Evolutionary conservation across 2,888 invertebrate genomes (phyloP).

Genomic region (Suillia variegata): DNA sequence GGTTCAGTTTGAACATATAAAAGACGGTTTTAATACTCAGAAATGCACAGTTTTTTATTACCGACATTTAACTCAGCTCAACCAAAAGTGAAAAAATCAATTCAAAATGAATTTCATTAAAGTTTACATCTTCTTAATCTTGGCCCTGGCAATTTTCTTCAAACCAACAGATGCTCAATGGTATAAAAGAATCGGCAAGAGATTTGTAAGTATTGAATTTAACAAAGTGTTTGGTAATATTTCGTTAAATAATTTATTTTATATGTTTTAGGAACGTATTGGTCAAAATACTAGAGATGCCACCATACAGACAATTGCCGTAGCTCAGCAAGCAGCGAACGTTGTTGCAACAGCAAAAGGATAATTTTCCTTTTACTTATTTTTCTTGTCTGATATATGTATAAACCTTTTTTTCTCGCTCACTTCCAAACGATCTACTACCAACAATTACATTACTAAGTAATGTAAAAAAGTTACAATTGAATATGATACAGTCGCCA

Average conservation of each 20-base stretch:
- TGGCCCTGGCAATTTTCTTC: constrained; percentile 30
- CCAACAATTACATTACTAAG: too few species aligned
- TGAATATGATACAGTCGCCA: too few species aligned
- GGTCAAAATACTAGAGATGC: constrained; percentile 49
- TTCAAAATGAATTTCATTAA: constrained; percentile 38
- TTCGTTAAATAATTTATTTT: constrained; percentile 18
- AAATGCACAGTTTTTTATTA: too few species aligned
- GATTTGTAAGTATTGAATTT: constrained; percentile 24
- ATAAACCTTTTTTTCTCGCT: too few species aligned
- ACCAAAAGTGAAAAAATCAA: too few species aligned
- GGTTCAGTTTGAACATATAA: too few species aligned
- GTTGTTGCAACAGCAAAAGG: constrained; percentile 44
- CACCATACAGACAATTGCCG: constrained; percentile 39
- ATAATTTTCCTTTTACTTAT: too few species aligned
- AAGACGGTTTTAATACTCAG: too few species aligned
- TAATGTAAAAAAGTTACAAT: too few species aligned
- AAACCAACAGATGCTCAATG: constrained; percentile 37
- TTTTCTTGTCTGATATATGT: too few species aligned
- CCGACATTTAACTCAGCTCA: too few species aligned
- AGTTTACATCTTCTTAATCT: constrained; percentile 33
- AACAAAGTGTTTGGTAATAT: constrained; percentile 17
- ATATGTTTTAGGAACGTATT: constrained; percentile 38
- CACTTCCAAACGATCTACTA: too few species aligned
- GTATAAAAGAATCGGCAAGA: constrained; percentile 33
- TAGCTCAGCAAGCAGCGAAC: constrained; percentile 47